Percentiles rank a stretch among this genome's conserved stretches.
Conservation (phyloP, 1,140 invertebrate genomes). For the Papilio xuthus region DNA sequence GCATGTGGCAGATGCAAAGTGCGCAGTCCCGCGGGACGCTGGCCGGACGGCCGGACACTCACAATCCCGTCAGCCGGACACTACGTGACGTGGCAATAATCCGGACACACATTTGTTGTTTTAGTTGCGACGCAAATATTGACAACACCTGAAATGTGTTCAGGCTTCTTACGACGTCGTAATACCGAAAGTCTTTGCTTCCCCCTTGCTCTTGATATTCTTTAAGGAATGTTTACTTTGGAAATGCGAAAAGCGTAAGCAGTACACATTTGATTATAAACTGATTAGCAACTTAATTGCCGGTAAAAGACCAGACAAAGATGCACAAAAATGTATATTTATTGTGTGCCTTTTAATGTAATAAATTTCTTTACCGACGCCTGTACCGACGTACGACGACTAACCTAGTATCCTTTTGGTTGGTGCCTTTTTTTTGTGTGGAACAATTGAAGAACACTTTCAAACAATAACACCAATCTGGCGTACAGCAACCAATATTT, state of each 20-base stretch:
- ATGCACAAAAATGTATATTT: too few species aligned
- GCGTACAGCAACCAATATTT: background rate
- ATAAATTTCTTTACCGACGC: too few species aligned
- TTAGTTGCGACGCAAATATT: slow-evolving; percentile 49
- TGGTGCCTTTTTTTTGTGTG: too few species aligned
- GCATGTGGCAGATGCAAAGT: slow-evolving; percentile 53
- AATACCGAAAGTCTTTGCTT: background rate
- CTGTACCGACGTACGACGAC: too few species aligned
- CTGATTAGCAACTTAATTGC: too few species aligned
- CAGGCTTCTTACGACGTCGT: background rate
- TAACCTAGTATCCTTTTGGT: too few species aligned
- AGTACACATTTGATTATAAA: too few species aligned
- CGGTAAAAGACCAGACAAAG: too few species aligned
- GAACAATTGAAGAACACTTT: background rate
- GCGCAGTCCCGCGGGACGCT: slow-evolving; percentile 44
- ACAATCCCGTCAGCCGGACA: slow-evolving; percentile 50
- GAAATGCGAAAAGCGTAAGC: too few species aligned
- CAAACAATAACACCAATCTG: background rate
- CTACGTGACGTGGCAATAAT: slow-evolving; percentile 31
- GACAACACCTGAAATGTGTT: slow-evolving; percentile 42
- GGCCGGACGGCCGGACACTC: slow-evolving; percentile 40
- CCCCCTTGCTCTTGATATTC: too few species aligned
- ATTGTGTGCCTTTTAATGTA: too few species aligned
- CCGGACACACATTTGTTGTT: slow-evolving; percentile 51
- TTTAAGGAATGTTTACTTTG: too few species aligned